phyloP scores from a whole-genome alignment of 2,888 invertebrate species.

The Lampropteryx suffumata region DNA sequence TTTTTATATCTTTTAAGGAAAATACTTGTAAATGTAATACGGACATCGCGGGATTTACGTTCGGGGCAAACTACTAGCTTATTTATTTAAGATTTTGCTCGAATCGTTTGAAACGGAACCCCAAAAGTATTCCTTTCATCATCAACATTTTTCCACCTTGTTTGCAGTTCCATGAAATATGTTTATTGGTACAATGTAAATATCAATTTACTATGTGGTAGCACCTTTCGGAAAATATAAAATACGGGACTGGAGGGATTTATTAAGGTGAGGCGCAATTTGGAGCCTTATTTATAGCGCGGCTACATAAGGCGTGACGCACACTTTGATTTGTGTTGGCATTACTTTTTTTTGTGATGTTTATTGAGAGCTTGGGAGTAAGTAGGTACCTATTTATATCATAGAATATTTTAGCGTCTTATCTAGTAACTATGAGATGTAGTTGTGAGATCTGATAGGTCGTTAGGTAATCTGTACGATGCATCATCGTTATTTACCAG shows the following conservation, averaged over 20 bases:
- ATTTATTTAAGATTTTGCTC: not conserved
- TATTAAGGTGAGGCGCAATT: conserved; percentile 35
- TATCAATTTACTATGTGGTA: conserved; percentile 55
- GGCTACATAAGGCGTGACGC: conserved; percentile 27
- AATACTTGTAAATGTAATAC: too few species aligned
- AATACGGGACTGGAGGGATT: conserved; percentile 46
- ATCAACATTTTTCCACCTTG: conserved; percentile 3
- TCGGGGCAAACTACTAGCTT: too few species aligned
- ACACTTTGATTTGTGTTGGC: conserved; percentile 32
- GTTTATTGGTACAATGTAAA: conserved; percentile 48
- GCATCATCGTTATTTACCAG: too few species aligned
- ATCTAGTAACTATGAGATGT: too few species aligned
- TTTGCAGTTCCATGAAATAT: conserved; percentile 28
- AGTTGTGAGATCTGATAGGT: too few species aligned
- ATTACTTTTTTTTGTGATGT: conserved; percentile 27
- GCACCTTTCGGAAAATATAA: conserved; percentile 51
- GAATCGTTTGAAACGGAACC: not conserved
- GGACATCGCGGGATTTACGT: too few species aligned
- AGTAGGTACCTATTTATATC: too few species aligned
- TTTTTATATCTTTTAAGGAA: too few species aligned
- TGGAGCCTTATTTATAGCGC: conserved; percentile 34
- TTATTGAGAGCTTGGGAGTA: not conserved
- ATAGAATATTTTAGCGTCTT: too few species aligned
- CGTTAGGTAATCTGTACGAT: too few species aligned
- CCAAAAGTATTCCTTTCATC: not conserved